Percentiles rank a stretch among this genome's conserved stretches.
Conservation (phyloP, 1,140 invertebrate species). For the Cyclargus thomasi region DNA sequence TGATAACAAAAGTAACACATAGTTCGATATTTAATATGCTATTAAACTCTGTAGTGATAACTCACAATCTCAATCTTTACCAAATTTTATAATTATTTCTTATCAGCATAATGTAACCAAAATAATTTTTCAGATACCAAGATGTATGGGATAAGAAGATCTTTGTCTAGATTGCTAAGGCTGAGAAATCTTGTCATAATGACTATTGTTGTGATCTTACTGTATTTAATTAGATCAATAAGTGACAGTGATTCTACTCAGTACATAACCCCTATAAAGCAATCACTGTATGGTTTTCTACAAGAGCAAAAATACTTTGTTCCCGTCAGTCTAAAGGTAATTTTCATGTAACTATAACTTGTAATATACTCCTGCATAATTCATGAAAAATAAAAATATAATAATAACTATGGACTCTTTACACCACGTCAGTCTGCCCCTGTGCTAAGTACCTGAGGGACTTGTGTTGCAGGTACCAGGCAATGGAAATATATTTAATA, state of each 20-base stretch:
- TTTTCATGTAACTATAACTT: background rate
- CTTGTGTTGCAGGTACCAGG: too few species aligned
- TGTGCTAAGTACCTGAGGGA: too few species aligned
- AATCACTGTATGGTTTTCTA: conserved; percentile 23
- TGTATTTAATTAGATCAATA: conserved; percentile 39
- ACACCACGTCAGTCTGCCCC: too few species aligned
- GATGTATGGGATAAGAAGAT: conserved; percentile 29
- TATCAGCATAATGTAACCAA: background rate
- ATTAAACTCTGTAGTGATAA: too few species aligned
- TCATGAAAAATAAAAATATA: too few species aligned
- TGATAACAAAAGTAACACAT: too few species aligned
- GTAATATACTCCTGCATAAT: too few species aligned
- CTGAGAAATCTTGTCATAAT: conserved; percentile 41
- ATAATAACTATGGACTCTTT: too few species aligned
- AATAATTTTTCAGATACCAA: background rate
- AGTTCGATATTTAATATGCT: too few species aligned
- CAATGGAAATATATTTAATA: too few species aligned
- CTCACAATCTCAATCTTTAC: too few species aligned
- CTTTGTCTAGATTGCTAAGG: conserved; percentile 36
- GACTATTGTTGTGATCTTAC: conserved; percentile 34
- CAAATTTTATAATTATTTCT: too few species aligned
- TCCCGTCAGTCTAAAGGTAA: conserved; percentile 47
- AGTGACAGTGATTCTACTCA: conserved; percentile 21
- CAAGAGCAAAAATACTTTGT: conserved; percentile 39
- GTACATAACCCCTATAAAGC: conserved; percentile 24